Evolutionary conservation across 2,113 vertebrate genomes (phyloP).

Genomic region (Megaleporinus macrocephalus): DNA sequence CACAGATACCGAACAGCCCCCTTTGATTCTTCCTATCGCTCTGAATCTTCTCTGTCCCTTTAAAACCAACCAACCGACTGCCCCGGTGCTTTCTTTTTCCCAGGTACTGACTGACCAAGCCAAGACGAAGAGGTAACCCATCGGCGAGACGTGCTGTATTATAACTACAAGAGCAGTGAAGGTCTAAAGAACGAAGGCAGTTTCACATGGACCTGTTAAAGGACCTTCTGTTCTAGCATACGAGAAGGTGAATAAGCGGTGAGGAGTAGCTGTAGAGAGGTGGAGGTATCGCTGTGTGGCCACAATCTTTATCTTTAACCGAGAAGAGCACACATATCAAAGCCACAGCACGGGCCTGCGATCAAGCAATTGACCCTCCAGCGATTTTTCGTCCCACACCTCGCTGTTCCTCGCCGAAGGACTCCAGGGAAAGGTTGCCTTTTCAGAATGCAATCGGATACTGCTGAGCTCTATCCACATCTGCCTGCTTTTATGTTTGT

Average conservation of each 20-base stretch:
- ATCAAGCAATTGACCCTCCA: conserved; percentile 39
- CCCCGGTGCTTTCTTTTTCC: conserved; percentile 70
- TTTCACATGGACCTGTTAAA: conserved; percentile 46
- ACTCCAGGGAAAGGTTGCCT: conserved; percentile 22
- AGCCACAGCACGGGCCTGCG: conserved; percentile 41
- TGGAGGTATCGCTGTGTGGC: conserved; percentile 32
- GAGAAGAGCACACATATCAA: conserved; percentile 54
- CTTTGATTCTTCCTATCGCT: conserved; percentile 30
- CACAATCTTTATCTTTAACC: conserved; percentile 44
- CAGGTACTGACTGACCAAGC: conserved; percentile 62
- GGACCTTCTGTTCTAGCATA: conserved; percentile 7
- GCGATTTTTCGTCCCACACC: conserved; percentile 25
- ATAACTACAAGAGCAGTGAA: conserved; percentile 63
- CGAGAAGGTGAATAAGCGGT: conserved; percentile 7
- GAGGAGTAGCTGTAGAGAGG: conserved; percentile 53
- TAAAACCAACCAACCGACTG: conserved; percentile 48
- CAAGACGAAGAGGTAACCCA: conserved; percentile 38
- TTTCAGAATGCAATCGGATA: conserved; percentile 23
- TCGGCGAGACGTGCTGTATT: conserved; percentile 61
- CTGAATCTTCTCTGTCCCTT: conserved; percentile 51
- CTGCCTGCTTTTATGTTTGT: conserved; percentile 51
- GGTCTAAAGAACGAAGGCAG: conserved; percentile 10
- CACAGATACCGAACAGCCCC: conserved; percentile 23
- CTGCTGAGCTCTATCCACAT: conserved; percentile 33
- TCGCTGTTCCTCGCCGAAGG: conserved; percentile 35